These are phyloP conservation scores for Panagrolaimus sp. DNA, from an alignment of 1,140 invertebrate genomes.

Conservation along the genomic window DNA sequence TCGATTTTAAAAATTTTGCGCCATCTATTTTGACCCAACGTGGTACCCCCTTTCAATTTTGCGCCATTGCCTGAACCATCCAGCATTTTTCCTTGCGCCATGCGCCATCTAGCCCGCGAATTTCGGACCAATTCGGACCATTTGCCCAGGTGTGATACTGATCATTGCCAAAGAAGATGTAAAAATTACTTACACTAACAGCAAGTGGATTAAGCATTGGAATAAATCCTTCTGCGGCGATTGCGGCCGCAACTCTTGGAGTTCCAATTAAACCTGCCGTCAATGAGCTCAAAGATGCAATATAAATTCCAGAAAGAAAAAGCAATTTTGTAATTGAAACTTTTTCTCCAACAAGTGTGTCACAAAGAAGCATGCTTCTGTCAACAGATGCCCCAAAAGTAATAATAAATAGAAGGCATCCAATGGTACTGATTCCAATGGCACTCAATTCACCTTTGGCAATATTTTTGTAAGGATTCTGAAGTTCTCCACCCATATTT, in stretches of 20 bases:
- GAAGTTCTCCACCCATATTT: conserved; percentile 93
- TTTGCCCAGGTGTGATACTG: conserved; percentile 23
- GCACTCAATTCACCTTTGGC: conserved; percentile 86
- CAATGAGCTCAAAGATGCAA: conserved; percentile 87
- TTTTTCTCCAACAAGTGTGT: conserved; percentile 81
- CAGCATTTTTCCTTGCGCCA: too few relatives aligned
- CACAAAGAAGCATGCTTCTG: conserved; percentile 69
- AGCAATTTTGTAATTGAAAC: conserved; percentile 68
- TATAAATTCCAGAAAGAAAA: conserved; percentile 82
- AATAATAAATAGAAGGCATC: conserved; percentile 14
- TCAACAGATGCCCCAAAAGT: conserved; percentile 73
- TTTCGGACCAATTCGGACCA: too few relatives aligned
- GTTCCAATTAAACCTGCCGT: conserved; percentile 90
- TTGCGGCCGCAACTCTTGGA: conserved; percentile 84
- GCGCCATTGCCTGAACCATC: too few relatives aligned
- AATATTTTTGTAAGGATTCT: conserved; percentile 82
- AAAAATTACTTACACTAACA: conserved; percentile 68
- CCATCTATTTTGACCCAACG: too few relatives aligned
- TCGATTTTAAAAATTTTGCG: too few relatives aligned
- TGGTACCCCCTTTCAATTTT: too few relatives aligned
- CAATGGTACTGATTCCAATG: conserved; percentile 72
- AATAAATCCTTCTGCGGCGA: conserved; percentile 88
- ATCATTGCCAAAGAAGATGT: neutral
- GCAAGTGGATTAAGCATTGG: conserved; percentile 78
- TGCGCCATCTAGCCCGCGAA: too few relatives aligned